Evolutionary conservation across 2,888 invertebrate species (phyloP), one percentile per base, ranked within the genome.

Genomic region (Sesamia inferens): DNA sequence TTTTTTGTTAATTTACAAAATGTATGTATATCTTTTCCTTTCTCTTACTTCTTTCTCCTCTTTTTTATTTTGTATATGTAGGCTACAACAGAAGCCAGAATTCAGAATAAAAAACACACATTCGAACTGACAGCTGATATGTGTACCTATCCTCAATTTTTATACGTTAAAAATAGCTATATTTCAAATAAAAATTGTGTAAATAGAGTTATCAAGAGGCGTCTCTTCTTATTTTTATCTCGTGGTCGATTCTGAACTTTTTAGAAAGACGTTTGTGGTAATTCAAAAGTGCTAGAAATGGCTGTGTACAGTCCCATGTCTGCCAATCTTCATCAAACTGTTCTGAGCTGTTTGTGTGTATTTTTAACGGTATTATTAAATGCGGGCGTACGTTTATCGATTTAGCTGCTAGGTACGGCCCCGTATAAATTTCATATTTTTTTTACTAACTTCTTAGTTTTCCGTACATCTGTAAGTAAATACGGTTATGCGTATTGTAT

Each of bases 1-100:
- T 47, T 55, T 22, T 39, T 24, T 76, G 77, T 24, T 76, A 11
- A 39, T 39, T 39, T 39, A 39, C 39, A 6, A 4, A 39, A 39
- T 39, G 2, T 39, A 39, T 39, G 39, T 39, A 31, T 31, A 31
- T 31, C 31, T 31, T 31, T 31, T 31, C 31, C 31, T 31, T 31
- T 31, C 31, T 31, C 31, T 31, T 31, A 31, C 31, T 31, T 31
- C 31, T 31, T 31, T 31, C 31, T 31, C 31, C 31, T 31, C 31
- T 31, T 31, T 31, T 39, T 39, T 39, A 6, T 39, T 39, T 6
- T 39, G 31, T 70, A n/a, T 51, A 48, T 51, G 19, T 22, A 70
- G 47, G 7, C 69, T 19, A 39, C 11, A 8, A 22, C 39, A 48
- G 48, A 70, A 48, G 48, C 47, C 8, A 22, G 39, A 22, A 22